Percentiles rank a stretch among this genome's conserved stretches.
phyloP scores from a whole-genome alignment of 1,140 invertebrate species.

The Nephila pilipes region DNA sequence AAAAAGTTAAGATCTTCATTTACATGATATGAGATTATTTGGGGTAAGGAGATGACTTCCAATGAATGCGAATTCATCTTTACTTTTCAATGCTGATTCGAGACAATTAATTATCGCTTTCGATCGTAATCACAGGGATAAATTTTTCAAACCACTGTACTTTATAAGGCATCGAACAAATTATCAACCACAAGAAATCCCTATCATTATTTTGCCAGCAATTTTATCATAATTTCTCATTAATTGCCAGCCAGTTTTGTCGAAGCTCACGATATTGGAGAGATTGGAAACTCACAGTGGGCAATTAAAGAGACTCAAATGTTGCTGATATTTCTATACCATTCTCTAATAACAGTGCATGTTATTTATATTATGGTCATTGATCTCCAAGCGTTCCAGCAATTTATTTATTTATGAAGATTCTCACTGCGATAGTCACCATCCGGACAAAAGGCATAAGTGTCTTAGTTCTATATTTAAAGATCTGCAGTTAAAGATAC shows the following conservation, averaged over 20 bases:
- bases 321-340: neutral
- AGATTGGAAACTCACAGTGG: neutral
- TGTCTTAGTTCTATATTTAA: conserved; percentile 39
- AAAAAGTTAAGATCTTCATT: too few species aligned
- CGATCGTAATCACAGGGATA: too few species aligned
- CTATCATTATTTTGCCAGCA: neutral
- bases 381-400: conserved; percentile 31
- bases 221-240: neutral
- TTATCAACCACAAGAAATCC: neutral
- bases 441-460: conserved; percentile 1
- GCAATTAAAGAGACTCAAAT: neutral
- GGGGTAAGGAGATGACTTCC: too few species aligned
- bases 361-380: conserved; percentile 33
- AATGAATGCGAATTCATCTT: too few species aligned
- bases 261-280: neutral
- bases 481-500: neutral
- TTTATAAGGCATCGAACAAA: neutral
- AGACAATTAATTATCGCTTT: too few species aligned
- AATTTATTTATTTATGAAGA: neutral
- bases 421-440: conserved; percentile 8
- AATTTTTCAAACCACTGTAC: neutral
- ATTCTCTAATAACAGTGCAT: neutral
- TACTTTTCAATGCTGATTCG: too few species aligned
- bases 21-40: too few species aligned
- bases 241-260: neutral